These are phyloP conservation scores for Sclerodermus sp. DNA, from an alignment of 2,888 invertebrate species.

Conservation along the genomic window DNA sequence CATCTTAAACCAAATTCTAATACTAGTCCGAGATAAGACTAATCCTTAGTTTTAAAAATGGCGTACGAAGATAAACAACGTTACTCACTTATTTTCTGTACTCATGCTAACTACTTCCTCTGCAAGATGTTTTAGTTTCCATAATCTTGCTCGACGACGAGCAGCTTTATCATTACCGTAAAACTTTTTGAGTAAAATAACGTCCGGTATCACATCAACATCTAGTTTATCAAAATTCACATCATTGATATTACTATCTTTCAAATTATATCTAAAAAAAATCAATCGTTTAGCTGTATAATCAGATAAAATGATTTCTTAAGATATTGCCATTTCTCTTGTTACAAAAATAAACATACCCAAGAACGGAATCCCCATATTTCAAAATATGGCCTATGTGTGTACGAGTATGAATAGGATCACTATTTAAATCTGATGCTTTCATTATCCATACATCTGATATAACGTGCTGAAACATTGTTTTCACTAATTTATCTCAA, in stretches of 20 bases:
- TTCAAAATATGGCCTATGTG: conserved; percentile 93
- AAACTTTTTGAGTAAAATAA: conserved; percentile 91
- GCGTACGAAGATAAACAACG: not conserved
- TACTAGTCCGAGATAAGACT: conserved; percentile 8
- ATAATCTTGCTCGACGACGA: conserved; percentile 75
- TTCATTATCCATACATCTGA: conserved; percentile 94
- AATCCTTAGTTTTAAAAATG: conserved; percentile 4
- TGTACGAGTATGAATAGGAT: conserved; percentile 82
- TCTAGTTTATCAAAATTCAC: conserved; percentile 81
- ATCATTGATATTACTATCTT: conserved; percentile 91
- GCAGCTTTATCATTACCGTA: conserved; percentile 71
- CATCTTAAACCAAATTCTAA: conserved; percentile 5
- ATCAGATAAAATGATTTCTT: not conserved
- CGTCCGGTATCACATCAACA: conserved; percentile 75
- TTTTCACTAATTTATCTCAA: too few relatives aligned
- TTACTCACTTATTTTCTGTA: conserved; percentile 65
- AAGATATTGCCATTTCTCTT: too few relatives aligned
- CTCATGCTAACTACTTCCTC: conserved; percentile 67
- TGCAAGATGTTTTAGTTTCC: conserved; percentile 90
- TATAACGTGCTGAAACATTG: conserved; percentile 68
- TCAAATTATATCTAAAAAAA: conserved; percentile 76
- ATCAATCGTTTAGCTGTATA: not conserved
- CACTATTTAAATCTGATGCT: conserved; percentile 78
- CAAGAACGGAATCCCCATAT: conserved; percentile 90
- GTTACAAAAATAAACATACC: conserved; percentile 69